Evolutionary conservation across 2,797 vertebrate genomes (phyloP), one percentile per base, ranked within the genome.

Genomic region (Cossypha polioptera): DNA sequence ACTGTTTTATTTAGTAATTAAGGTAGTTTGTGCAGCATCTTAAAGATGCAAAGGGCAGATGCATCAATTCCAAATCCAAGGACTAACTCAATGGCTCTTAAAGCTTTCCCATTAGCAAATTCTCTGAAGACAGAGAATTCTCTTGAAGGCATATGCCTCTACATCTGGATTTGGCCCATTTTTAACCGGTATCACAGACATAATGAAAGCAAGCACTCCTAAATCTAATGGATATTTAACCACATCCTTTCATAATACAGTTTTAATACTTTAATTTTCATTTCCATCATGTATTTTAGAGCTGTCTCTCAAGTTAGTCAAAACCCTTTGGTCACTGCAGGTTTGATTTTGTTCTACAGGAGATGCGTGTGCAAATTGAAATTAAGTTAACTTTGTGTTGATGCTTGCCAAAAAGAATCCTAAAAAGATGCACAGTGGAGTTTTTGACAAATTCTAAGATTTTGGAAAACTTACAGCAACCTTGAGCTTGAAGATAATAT

Each of bases 1-100:
- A 88, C 51, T 84, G 58, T 80, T 94, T 93, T 95, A 84, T 90
- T 94, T 96, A 94, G 89, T 89, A 95, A 96, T 95, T 94, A 96
- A 94, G 89, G 90, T 79, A 76, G 80, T 94, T 95, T 92, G 76
- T 90, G 59, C 67, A 92, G 42, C 73, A 94, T 91, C 85, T 96
- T 94, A 95, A 95, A 94, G 73, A 90, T 92, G 82, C 87, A 96
- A 84, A 86, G 66, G 84, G 66, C 73, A 94, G 54, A 75, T 84
- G 79, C 35, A 94, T 91, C 87, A 78, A 73, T 81, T 86, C 85
- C 57, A 94, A 91, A 88, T 86, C 48, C 42, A 75, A 68, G 29
- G 58, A 80, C 66, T 75, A 92, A 88, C 35, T 95, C 87, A 61
- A 29, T 31, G 40, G 40, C 62, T 90, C 85, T 95, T 86, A 88